Conservation (phyloP, 2,888 invertebrate genomes). For the Philhelius pedissequus region DNA sequence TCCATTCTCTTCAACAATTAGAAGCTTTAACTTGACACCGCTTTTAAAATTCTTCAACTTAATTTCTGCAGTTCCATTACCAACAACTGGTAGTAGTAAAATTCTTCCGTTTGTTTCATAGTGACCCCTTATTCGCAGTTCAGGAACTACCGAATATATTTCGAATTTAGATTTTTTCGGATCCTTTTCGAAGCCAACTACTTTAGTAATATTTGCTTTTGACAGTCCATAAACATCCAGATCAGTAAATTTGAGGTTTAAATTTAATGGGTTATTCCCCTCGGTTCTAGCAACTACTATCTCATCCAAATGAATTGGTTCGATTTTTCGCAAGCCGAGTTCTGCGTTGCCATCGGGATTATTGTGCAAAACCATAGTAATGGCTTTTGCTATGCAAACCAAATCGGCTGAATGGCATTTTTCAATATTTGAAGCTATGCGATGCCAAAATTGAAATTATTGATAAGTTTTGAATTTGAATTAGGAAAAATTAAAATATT, state of each 20-base stretch:
- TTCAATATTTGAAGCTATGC: conserved; percentile 70
- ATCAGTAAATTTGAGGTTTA: conserved; percentile 70
- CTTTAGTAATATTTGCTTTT: conserved; percentile 63
- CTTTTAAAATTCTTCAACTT: conserved; percentile 69
- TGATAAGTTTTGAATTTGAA: not conserved
- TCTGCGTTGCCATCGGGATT: conserved; percentile 72
- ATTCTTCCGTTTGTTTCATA: conserved; percentile 77
- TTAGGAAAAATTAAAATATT: not conserved
- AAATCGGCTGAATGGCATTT: conserved; percentile 72
- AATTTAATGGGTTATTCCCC: conserved; percentile 65
- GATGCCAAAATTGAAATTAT: not conserved
- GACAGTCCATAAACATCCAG: conserved; percentile 71
- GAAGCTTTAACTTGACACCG: conserved; percentile 64
- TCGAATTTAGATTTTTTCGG: conserved; percentile 70
- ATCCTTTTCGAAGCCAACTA: conserved; percentile 72
- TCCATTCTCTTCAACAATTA: conserved; percentile 37
- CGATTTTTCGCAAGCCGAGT: conserved; percentile 70
- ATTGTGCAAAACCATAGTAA: conserved; percentile 68
- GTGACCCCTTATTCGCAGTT: conserved; percentile 70
- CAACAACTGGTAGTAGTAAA: conserved; percentile 76
- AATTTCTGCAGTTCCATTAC: conserved; percentile 73
- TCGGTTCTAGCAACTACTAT: conserved; percentile 68
- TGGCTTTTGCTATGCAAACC: conserved; percentile 70
- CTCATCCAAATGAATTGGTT: conserved; percentile 68
- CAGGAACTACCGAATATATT: conserved; percentile 67